phyloP scores from a whole-genome alignment of 1,140 invertebrate genomes.

The Polyergus mexicanus region DNA sequence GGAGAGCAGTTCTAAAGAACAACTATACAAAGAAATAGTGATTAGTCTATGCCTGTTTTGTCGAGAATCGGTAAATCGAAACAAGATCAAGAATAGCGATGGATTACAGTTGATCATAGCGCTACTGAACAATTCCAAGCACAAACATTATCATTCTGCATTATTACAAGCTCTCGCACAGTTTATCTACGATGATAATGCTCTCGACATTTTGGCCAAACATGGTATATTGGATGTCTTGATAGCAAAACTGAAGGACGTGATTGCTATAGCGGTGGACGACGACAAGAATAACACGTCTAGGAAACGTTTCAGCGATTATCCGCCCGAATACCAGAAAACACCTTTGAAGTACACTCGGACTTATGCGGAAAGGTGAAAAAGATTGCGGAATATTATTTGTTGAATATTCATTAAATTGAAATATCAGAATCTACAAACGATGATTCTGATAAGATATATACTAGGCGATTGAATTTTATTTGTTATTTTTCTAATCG shows the following conservation, averaged over 20 bases:
- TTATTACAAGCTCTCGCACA: constrained; percentile 79
- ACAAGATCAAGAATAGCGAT: constrained; percentile 68
- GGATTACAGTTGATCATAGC: constrained; percentile 80
- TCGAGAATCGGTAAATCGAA: constrained; percentile 82
- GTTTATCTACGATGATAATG: constrained; percentile 79
- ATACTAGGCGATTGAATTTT: background rate
- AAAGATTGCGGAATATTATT: constrained; percentile 6
- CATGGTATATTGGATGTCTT: constrained; percentile 82
- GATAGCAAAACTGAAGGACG: constrained; percentile 74
- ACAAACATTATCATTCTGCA: constrained; percentile 76
- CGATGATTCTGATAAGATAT: background rate
- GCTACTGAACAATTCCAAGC: constrained; percentile 74
- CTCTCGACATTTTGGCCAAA: constrained; percentile 80
- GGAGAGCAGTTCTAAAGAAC: background rate
- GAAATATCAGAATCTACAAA: background rate
- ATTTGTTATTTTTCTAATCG: background rate
- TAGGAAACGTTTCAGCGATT: constrained; percentile 75
- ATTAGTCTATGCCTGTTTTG: constrained; percentile 80
- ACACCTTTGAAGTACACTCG: constrained; percentile 72
- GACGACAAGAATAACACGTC: constrained; percentile 65
- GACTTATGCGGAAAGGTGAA: constrained; percentile 73
- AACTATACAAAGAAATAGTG: constrained; percentile 72
- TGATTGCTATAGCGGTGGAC: constrained; percentile 64
- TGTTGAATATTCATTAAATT: background rate
- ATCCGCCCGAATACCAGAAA: constrained; percentile 54